These are phyloP conservation scores for Auanema freiburgensis DNA, from an alignment of 2,888 invertebrate genomes.

Conservation along the genomic window DNA sequence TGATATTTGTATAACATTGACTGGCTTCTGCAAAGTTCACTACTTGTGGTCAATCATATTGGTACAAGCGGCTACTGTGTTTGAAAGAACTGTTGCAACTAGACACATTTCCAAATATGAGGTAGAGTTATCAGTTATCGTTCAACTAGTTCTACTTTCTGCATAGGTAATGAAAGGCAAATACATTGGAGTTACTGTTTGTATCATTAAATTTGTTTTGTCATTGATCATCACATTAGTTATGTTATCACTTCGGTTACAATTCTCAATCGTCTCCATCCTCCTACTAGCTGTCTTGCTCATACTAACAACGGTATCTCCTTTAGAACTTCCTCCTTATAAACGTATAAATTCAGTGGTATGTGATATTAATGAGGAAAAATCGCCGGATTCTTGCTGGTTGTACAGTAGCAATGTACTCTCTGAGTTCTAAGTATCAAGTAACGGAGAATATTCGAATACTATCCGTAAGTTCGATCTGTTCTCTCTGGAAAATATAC, in stretches of 20 bases:
- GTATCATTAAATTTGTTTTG: constrained; percentile 6
- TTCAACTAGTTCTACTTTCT: neutral
- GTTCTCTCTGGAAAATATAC: neutral
- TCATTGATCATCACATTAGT: constrained; percentile 4
- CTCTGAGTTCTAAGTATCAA: constrained; percentile 19
- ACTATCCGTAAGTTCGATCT: constrained; percentile 3
- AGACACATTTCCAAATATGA: constrained; percentile 18
- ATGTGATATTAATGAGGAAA: constrained; percentile 10
- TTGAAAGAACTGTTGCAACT: constrained; percentile 18
- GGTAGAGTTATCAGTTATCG: neutral
- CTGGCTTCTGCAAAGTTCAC: constrained; percentile 16
- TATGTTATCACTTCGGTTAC: constrained; percentile 7
- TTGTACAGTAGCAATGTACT: constrained; percentile 12
- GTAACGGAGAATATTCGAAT: constrained; percentile 19
- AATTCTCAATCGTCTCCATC: constrained; percentile 2
- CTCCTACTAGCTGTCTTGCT: neutral
- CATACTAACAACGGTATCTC: neutral
- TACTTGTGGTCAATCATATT: constrained; percentile 17
- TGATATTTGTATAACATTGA: constrained; percentile 14
- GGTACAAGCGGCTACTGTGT: constrained; percentile 14
- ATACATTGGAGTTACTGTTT: neutral
- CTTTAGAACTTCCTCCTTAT: no score
- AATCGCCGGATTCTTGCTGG: constrained; percentile 9
- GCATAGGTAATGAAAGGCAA: neutral
- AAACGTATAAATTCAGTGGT: no score